These are phyloP conservation scores for Xylota sylvarum DNA, from an alignment of 2,888 invertebrate species.

Conservation along the genomic window DNA sequence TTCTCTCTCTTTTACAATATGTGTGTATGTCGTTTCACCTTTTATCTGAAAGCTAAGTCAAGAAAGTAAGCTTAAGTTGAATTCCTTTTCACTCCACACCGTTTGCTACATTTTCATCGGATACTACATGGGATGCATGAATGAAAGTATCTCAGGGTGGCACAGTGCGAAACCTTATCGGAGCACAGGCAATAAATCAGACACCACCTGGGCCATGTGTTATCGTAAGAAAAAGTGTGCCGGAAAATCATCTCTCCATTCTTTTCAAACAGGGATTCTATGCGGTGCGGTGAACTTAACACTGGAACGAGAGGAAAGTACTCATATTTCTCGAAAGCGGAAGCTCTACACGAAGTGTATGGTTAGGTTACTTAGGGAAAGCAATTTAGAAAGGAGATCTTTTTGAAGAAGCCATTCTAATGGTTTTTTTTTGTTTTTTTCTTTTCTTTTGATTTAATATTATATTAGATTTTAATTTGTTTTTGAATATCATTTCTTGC, in stretches of 20 bases:
- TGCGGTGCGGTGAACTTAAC: conserved; percentile 10
- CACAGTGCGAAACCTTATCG: conserved; percentile 18
- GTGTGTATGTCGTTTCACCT: neutral
- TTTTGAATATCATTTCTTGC: too few species aligned
- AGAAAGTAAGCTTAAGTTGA: conserved; percentile 37
- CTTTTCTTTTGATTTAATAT: conserved; percentile 15
- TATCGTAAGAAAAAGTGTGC: conserved; percentile 14
- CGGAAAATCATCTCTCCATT: conserved; percentile 13
- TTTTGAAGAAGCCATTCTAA: conserved; percentile 17
- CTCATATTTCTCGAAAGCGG: neutral
- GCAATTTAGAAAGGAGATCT: conserved; percentile 12
- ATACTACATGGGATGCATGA: neutral
- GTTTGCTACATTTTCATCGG: conserved; percentile 30
- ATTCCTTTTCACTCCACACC: conserved; percentile 19
- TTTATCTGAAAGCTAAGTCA: conserved; percentile 26
- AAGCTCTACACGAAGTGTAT: neutral
- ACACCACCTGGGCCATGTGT: conserved; percentile 41
- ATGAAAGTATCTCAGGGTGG: conserved; percentile 1
- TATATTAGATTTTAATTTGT: neutral
- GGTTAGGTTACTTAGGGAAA: conserved; percentile 1
- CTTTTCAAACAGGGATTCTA: conserved; percentile 14
- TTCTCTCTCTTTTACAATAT: neutral
- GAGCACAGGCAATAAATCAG: conserved; percentile 49
- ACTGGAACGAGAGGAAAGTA: neutral
- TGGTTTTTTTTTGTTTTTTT: neutral